Conservation (phyloP, 2,113 vertebrate species). For the Otus sunia region DNA sequence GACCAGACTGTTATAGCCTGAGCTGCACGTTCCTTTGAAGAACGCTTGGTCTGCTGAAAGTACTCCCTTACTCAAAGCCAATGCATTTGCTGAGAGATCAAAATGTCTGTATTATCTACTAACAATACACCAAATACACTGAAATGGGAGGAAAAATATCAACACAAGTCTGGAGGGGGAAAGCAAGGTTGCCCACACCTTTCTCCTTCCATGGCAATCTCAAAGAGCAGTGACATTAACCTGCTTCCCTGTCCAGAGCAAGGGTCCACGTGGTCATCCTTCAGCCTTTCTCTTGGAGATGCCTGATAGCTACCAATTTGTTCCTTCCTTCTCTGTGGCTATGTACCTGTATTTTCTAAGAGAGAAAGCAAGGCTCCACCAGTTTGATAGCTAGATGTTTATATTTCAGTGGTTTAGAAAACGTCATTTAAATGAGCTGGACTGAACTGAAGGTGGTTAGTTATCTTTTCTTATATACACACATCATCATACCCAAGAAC, state of each 20-base stretch:
- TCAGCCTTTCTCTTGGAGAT: neutral
- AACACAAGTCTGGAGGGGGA: neutral
- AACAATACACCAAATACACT: neutral
- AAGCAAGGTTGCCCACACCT: neutral
- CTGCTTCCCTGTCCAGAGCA: neutral
- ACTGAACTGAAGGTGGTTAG: neutral
- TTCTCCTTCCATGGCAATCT: neutral
- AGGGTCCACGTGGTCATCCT: neutral
- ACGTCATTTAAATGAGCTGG: neutral
- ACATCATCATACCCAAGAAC: neutral
- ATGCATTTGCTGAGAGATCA: neutral
- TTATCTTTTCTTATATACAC: neutral
- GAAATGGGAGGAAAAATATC: neutral
- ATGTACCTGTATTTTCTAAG: neutral
- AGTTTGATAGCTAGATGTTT: neutral
- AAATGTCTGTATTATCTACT: neutral
- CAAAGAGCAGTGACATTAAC: neutral
- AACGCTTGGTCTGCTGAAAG: neutral
- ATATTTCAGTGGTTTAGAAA: neutral
- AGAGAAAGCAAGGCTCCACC: neutral
- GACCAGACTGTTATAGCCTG: neutral
- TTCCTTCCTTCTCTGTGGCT: neutral
- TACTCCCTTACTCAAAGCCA: neutral
- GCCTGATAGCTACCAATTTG: rapidly evolving
- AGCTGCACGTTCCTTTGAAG: neutral